phyloP scores from a whole-genome alignment of 2,888 invertebrate genomes.

The Rugalucina vietnamica region DNA sequence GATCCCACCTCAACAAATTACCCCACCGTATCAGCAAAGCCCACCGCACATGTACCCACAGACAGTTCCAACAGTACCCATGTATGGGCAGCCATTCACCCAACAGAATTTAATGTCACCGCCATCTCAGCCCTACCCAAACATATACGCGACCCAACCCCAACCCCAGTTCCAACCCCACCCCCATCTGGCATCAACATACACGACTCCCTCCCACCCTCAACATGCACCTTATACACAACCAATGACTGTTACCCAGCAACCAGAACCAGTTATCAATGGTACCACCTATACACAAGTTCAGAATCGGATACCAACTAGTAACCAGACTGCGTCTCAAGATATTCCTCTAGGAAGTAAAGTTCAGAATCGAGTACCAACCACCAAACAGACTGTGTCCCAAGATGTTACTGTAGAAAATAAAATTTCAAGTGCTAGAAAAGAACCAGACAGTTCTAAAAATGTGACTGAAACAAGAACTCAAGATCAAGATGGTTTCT shows the following conservation, averaged over 20 bases:
- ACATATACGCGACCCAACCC: constrained; percentile 48
- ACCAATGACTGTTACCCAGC: constrained; percentile 28
- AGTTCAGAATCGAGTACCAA: neutral
- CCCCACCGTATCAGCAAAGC: constrained; percentile 61
- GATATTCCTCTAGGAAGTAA: neutral
- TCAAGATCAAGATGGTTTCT: constrained; percentile 87
- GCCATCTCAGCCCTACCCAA: constrained; percentile 46
- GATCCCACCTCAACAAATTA: constrained; percentile 35
- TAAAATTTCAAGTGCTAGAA: neutral
- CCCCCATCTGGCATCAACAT: constrained; percentile 40
- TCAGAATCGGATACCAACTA: neutral
- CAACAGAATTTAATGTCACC: constrained; percentile 57
- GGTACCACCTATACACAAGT: neutral
- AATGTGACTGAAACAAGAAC: constrained; percentile 17
- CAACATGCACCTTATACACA: constrained; percentile 42
- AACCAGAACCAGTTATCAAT: neutral
- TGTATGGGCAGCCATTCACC: constrained; percentile 52
- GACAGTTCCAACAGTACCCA: constrained; percentile 47
- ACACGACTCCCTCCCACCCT: constrained; percentile 58
- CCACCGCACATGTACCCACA: constrained; percentile 59
- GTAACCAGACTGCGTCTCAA: neutral
- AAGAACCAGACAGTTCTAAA: constrained; percentile 6
- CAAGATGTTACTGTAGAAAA: neutral
- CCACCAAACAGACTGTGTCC: constrained; percentile 26
- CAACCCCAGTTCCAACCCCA: constrained; percentile 55